These are phyloP conservation scores for Lycophotia porphyrea DNA, from an alignment of 2,888 invertebrate genomes.

Conservation along the genomic window DNA sequence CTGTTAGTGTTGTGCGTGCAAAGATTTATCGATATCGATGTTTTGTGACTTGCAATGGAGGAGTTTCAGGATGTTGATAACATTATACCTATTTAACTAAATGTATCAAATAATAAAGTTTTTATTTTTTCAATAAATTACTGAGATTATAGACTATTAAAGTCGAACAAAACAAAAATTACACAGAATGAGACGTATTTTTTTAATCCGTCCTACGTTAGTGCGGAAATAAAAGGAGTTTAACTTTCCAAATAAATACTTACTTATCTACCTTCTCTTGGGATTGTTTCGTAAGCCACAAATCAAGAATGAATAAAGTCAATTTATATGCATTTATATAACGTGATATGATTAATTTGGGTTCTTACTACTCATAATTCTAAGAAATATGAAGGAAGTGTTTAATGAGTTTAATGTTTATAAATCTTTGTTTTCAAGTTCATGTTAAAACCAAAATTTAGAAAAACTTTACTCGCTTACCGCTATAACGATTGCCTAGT, in stretches of 20 bases:
- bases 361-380: background rate
- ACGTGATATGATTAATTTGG: background rate
- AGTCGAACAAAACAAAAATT: background rate
- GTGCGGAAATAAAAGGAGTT: background rate
- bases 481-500: background rate
- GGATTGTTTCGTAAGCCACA: background rate
- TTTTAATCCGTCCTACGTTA: background rate
- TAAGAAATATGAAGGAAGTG: background rate
- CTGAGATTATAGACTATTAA: background rate
- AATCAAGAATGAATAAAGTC: background rate
- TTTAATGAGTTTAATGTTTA: background rate
- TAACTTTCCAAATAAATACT: background rate
- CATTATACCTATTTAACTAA: background rate
- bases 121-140: background rate
- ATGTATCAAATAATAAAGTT: too few relatives aligned
- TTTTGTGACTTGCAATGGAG: conserved; percentile 21
- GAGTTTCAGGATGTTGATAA: background rate
- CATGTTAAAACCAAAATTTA: background rate
- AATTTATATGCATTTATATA: background rate
- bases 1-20: conserved; percentile 67
- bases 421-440: background rate
- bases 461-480: background rate
- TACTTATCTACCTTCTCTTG: background rate
- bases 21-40: conserved; percentile 62
- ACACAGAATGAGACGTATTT: background rate